Evolutionary conservation across 2,797 vertebrate species (phyloP), one percentile per base, ranked within the genome.

Genomic region (Chiloscyllium punctatum): DNA sequence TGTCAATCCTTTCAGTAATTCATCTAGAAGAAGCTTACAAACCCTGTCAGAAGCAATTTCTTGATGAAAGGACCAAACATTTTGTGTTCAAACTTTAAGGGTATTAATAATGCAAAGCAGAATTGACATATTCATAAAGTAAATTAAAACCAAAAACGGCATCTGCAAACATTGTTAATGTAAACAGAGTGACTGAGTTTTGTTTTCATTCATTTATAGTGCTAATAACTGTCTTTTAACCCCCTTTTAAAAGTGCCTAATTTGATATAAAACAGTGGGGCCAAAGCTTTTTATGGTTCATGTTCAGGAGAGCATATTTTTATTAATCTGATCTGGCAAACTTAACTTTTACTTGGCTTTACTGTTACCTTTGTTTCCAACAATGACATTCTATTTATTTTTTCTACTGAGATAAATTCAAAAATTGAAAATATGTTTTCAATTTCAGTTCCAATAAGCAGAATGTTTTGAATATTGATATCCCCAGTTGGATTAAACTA

Each of bases 401-500:
- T 48, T 90, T 90, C 53, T 77, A 77, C n/a, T n/a, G n/a, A 90
- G 15, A 90, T 90, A 18, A 90, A 62, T 4, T 33, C 27, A 62
- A 57, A 90, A 18, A 33, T 90, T 57, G 86, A 30, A 87, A 87
- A 87, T 51, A 27, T 90, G 11, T 33, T 62, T 62, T 62, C 27
- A 62, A 62, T 62, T 57, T 62, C 53, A 90, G 87, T 27, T 88
- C 8, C 8, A 30, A 33, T 33, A 13, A 18, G 15, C 2, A 33
- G 86, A 87, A 87, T 27, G 8, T 53, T 88, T 88, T 51, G 53
- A 30, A 53, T 30, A n/a, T 13, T 77, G 74, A 77, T 13, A 77
- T n/a, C 77, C 42, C 79, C 51, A 88, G 51, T 88, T 88, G 62
- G 53, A 62, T 90, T 90, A 90, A 90, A n/a, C 87, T 62, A 18